phyloP scores from a whole-genome alignment of 2,113 vertebrate genomes.

The Triplophysa rosa region DNA sequence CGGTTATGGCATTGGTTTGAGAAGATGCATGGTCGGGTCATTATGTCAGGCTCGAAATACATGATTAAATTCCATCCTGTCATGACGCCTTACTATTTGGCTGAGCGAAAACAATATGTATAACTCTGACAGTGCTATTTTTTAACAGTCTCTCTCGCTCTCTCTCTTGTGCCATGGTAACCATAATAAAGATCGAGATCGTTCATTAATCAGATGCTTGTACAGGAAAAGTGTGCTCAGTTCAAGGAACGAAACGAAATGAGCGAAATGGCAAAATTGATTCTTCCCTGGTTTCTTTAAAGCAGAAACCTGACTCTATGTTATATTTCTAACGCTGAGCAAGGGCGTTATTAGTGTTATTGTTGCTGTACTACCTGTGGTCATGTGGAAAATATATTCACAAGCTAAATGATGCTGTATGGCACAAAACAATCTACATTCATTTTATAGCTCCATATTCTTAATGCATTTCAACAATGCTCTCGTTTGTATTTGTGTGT shows the following conservation, averaged over 20 bases:
- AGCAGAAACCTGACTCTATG: neutral
- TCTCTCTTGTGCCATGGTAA: constrained; percentile 17
- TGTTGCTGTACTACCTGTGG: constrained; percentile 22
- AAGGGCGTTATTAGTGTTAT: neutral
- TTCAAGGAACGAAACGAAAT: constrained; percentile 7
- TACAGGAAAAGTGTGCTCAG: neutral
- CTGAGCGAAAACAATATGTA: constrained; percentile 30
- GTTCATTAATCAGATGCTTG: constrained; percentile 7
- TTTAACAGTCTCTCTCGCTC: neutral
- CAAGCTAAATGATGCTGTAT: constrained; percentile 5
- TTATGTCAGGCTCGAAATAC: constrained; percentile 34
- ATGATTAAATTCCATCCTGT: constrained; percentile 36
- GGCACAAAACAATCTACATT: too few species aligned
- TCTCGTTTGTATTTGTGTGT: too few species aligned
- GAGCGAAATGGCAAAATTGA: neutral
- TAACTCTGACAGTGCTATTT: constrained; percentile 14
- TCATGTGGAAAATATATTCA: neutral
- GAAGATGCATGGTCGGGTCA: constrained; percentile 25
- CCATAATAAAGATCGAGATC: constrained; percentile 22
- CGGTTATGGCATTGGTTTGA: constrained; percentile 24
- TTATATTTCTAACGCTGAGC: too few species aligned
- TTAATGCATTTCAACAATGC: too few species aligned
- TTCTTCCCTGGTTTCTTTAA: neutral
- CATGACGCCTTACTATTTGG: constrained; percentile 38
- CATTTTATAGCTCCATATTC: too few species aligned